phyloP scores from a whole-genome alignment of 1,140 invertebrate genomes.

The Akabosia matsudoensis region DNA sequence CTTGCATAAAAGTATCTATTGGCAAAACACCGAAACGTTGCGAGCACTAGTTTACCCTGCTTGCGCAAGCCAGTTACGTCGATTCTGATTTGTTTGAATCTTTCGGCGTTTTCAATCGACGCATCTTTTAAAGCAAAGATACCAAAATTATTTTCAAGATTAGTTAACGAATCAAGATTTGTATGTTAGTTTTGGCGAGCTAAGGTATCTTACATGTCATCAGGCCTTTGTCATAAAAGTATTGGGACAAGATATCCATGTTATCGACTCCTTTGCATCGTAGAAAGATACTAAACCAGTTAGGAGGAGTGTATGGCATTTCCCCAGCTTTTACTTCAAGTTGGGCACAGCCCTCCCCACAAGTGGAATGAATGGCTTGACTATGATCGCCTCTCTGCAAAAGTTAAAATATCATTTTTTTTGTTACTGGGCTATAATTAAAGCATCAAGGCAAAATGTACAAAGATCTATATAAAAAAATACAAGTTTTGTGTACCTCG shows the following conservation, averaged over 20 bases:
- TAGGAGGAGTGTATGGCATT: conserved; percentile 24
- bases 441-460: background rate
- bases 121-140: conserved; percentile 9
- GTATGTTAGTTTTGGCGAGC: background rate
- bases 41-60: conserved; percentile 3
- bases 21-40: conserved; percentile 33
- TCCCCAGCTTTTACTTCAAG: background rate
- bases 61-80: conserved; percentile 24
- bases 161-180: background rate
- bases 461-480: background rate
- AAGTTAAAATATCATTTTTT: background rate
- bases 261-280: conserved; percentile 23
- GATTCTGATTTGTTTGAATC: conserved; percentile 23
- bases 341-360: conserved; percentile 28
- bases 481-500: background rate
- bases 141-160: background rate
- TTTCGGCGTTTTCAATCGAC: conserved; percentile 20
- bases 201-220: conserved; percentile 12
- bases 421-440: too few relatives aligned
- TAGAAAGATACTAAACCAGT: conserved; percentile 32
- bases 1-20: conserved; percentile 31
- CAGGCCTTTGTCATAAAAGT: conserved; percentile 26
- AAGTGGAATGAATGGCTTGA: background rate
- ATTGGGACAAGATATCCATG: conserved; percentile 31
- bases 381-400: conserved; percentile 20